Evolutionary conservation across 2,888 invertebrate species (phyloP), one percentile per base, ranked within the genome.

Genomic region (Hypomecis punctinalis): DNA sequence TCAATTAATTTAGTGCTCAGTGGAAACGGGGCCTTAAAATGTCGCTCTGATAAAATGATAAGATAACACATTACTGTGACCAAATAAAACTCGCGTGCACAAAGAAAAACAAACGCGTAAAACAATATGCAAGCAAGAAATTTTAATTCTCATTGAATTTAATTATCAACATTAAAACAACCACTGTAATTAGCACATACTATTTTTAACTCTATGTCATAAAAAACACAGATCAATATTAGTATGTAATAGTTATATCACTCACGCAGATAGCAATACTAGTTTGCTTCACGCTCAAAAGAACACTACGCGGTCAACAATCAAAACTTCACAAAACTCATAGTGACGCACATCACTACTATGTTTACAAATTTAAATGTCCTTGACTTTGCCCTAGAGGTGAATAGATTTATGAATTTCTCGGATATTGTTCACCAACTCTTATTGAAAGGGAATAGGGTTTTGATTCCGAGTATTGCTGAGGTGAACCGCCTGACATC

Each of bases 301-400:
- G 36, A 10, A 51, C 37, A 35, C 51, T 10, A 23, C 40, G 13
- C 8, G 13, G 11, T 45, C 45, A 7, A 45, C 45, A 5, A 6
- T 13, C 8, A 10, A 40, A 23, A 23, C 23, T 23, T 23, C 23
- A 23, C 23, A 23, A 23, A 23, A 23, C 23, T 23, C 23, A n/a
- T n/a, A 23, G 23, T 23, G 7, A 52, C 13, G 6, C 40, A 52
- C 10, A 9, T 10, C 39, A 9, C 40, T 40, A 23, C 23, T 23
- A 3, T 23, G 40, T 40, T 40, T 52, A 52, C 52, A 40, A 52
- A 52, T 52, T 5, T 23, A 52, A 52, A 52, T 23, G 52, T 3
- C 52, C 52, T 52, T 52, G 40, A 33, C 52, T 42, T 40, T 13
- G 40, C 23, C 5, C 5, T 11, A 23, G 23, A 23, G 23, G 23